Evolutionary conservation across 2,888 invertebrate genomes (phyloP).

Genomic region (Idaea straminata): DNA sequence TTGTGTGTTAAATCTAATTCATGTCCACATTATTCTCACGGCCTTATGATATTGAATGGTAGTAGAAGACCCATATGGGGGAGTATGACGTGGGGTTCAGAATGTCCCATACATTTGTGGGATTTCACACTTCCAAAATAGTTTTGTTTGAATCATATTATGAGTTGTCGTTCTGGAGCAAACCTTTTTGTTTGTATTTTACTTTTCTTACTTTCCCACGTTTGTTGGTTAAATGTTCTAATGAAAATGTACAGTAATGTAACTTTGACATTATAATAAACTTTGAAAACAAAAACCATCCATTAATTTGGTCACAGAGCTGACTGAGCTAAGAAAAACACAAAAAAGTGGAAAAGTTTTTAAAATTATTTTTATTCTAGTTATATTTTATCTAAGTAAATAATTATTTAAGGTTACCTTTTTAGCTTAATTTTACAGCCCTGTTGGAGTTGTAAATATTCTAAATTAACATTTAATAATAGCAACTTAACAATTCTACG

Average conservation of each 20-base stretch:
- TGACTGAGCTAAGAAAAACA: too few relatives aligned
- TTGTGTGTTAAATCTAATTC: slow-evolving; percentile 27
- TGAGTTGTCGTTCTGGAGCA: neutral
- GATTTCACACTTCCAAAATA: slow-evolving; percentile 50
- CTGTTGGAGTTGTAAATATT: too few relatives aligned
- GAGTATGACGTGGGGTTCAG: slow-evolving; percentile 54
- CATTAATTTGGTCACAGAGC: too few relatives aligned
- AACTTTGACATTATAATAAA: too few relatives aligned
- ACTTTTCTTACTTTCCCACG: neutral
- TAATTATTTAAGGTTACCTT: too few relatives aligned
- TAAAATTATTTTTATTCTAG: too few relatives aligned
- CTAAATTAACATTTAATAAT: too few relatives aligned
- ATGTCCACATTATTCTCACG: slow-evolving; percentile 51
- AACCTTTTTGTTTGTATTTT: neutral
- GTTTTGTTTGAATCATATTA: slow-evolving; percentile 3
- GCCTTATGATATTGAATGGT: slow-evolving; percentile 48
- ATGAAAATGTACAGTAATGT: neutral
- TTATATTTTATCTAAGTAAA: too few relatives aligned
- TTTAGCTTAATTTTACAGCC: too few relatives aligned
- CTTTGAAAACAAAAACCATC: too few relatives aligned
- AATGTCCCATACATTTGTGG: slow-evolving; percentile 57
- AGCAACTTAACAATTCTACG: too few relatives aligned
- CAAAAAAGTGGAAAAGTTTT: too few relatives aligned
- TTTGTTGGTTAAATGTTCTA: neutral
- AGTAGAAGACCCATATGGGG: slow-evolving; percentile 53